Conservation (phyloP, 2,797 vertebrate species). For the Gallinago solitaria region DNA sequence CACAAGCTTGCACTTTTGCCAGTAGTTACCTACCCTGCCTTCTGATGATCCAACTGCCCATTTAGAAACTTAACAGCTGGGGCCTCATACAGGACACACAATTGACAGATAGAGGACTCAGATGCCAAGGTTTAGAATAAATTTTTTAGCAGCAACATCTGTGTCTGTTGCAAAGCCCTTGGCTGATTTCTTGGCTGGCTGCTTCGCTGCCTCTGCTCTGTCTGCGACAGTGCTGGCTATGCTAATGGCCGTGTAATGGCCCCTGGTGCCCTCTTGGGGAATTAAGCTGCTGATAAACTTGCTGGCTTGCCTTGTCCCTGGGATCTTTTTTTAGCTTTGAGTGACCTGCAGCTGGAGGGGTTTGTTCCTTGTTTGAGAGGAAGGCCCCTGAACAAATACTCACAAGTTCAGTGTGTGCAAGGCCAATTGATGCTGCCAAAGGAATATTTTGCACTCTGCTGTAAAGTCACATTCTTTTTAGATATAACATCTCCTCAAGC, state of each 20-base stretch:
- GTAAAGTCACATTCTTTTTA: neutral
- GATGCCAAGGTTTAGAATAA: slow-evolving; percentile 66
- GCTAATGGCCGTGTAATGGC: slow-evolving; percentile 20
- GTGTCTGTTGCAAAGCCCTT: slow-evolving; percentile 69
- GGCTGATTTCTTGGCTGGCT: slow-evolving; percentile 62
- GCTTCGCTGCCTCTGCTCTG: slow-evolving; percentile 19
- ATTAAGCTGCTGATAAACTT: slow-evolving; percentile 34
- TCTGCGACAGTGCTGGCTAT: slow-evolving; percentile 26
- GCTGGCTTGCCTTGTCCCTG: neutral
- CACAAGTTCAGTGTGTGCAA: neutral
- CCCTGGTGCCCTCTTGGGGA: slow-evolving; percentile 19
- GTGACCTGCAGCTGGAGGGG: neutral
- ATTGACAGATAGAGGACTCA: slow-evolving; percentile 60
- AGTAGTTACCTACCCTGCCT: neutral
- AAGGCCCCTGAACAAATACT: neutral
- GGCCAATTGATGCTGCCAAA: neutral
- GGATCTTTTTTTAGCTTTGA: neutral
- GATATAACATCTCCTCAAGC: neutral
- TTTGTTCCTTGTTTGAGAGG: slow-evolving; percentile 26
- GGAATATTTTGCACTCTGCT: neutral
- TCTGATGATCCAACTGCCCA: neutral
- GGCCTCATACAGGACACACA: neutral
- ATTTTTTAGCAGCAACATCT: slow-evolving; percentile 77
- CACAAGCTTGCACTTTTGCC: neutral
- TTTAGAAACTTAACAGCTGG: slow-evolving; percentile 46